These are phyloP conservation scores for Drosophila pruinosa DNA, from an alignment of 1,140 invertebrate genomes.

Conservation along the genomic window DNA sequence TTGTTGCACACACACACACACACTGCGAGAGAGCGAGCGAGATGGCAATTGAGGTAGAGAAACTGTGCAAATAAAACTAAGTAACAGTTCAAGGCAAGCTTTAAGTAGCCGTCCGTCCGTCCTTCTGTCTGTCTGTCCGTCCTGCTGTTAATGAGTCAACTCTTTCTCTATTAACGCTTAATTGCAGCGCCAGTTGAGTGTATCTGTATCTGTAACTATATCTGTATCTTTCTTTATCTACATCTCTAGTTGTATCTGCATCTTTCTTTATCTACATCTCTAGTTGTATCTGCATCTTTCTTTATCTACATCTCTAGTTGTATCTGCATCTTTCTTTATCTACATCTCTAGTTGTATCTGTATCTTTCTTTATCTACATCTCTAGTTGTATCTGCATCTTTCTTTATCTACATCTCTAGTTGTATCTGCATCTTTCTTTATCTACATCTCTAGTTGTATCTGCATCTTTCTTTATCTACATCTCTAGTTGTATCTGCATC, in stretches of 20 bases:
- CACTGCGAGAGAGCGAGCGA: not conserved
- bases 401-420: not conserved
- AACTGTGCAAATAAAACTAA: constrained; percentile 20
- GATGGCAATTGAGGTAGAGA: not conserved
- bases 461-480: not conserved
- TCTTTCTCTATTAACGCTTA: constrained; percentile 23
- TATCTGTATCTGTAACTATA: constrained; percentile 4
- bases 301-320: not conserved
- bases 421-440: not conserved
- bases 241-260: not conserved
- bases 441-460: not conserved
- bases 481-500: not conserved
- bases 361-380: not conserved
- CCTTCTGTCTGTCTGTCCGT: not conserved
- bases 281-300: not conserved
- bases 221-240: not conserved
- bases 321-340: not conserved
- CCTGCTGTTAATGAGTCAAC: constrained; percentile 39
- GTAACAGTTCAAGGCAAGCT: constrained; percentile 8
- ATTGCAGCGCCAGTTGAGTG: not conserved
- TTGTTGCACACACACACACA: constrained; percentile 30
- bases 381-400: not conserved
- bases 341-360: constrained; percentile 1
- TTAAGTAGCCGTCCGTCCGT: constrained; percentile 14
- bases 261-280: not conserved